phyloP scores from a whole-genome alignment of 2,113 vertebrate species.

The Rhinopithecus roxellana region DNA sequence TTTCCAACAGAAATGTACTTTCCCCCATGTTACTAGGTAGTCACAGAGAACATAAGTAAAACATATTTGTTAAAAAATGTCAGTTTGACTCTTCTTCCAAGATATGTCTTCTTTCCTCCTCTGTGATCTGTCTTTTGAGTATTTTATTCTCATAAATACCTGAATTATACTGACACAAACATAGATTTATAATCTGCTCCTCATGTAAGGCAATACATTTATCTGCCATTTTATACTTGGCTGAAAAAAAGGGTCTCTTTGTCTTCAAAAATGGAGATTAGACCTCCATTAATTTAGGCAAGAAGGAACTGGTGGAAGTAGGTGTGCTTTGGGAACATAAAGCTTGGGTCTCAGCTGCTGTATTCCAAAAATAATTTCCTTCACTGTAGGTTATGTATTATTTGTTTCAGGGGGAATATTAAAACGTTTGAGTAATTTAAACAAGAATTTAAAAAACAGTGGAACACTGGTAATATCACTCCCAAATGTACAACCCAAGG shows the following conservation, averaged over 20 bases:
- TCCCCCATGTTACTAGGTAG: background rate
- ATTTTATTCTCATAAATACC: background rate
- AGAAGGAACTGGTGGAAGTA: background rate
- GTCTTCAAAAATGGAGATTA: background rate
- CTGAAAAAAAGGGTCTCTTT: background rate
- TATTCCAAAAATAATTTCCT: background rate
- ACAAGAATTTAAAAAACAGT: background rate
- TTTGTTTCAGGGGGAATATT: background rate
- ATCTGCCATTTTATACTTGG: background rate
- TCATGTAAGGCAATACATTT: background rate
- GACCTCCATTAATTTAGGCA: background rate
- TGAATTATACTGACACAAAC: background rate
- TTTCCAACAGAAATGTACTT: constrained; percentile 27
- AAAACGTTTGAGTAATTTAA: background rate
- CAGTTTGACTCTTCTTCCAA: background rate
- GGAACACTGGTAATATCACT: background rate
- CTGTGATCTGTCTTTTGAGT: background rate
- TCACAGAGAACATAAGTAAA: background rate
- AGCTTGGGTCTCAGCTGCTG: background rate
- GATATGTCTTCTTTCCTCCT: background rate
- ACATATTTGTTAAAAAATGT: background rate
- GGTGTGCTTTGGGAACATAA: background rate
- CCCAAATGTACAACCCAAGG: background rate
- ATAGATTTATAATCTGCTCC: background rate
- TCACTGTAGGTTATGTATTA: background rate